These are phyloP conservation scores for Acronicta alni DNA, from an alignment of 2,888 invertebrate genomes.

Conservation along the genomic window DNA sequence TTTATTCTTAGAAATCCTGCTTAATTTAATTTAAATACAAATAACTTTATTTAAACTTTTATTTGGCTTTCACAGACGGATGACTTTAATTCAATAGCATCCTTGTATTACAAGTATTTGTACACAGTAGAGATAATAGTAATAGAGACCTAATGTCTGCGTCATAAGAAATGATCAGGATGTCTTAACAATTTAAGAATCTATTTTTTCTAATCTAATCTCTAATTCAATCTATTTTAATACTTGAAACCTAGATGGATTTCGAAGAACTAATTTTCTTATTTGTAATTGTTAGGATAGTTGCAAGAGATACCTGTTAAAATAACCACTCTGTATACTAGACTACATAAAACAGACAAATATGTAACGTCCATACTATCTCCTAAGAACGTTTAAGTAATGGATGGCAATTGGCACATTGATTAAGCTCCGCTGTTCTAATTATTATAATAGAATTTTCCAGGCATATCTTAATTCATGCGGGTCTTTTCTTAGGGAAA, in stretches of 20 bases:
- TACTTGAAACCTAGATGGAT: not conserved
- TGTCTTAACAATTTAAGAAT: no score
- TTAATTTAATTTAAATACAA: not conserved
- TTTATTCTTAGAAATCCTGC: not conserved
- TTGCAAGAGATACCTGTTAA: not conserved
- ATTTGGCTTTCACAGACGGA: no score
- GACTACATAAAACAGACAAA: slow-evolving; percentile 14
- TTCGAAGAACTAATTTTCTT: not conserved
- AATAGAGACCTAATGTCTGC: no score
- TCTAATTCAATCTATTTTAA: no score
- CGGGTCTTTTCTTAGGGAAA: slow-evolving; percentile 7
- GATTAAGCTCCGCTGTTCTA: slow-evolving; percentile 3
- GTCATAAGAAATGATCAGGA: no score
- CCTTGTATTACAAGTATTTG: no score
- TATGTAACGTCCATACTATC: slow-evolving; percentile 10
- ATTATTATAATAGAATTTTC: slow-evolving; percentile 7
- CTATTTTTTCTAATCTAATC: no score
- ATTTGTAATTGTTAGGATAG: not conserved
- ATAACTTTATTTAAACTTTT: no score
- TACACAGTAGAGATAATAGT: no score
- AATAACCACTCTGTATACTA: slow-evolving; percentile 2
- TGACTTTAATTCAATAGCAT: no score
- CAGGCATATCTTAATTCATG: slow-evolving; percentile 13
- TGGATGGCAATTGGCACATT: slow-evolving; percentile 28
- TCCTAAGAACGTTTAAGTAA: slow-evolving; percentile 12